Evolutionary conservation across 2,113 vertebrate species (phyloP), one percentile per base, ranked within the genome.

Genomic region (Brevimyrus niger): DNA sequence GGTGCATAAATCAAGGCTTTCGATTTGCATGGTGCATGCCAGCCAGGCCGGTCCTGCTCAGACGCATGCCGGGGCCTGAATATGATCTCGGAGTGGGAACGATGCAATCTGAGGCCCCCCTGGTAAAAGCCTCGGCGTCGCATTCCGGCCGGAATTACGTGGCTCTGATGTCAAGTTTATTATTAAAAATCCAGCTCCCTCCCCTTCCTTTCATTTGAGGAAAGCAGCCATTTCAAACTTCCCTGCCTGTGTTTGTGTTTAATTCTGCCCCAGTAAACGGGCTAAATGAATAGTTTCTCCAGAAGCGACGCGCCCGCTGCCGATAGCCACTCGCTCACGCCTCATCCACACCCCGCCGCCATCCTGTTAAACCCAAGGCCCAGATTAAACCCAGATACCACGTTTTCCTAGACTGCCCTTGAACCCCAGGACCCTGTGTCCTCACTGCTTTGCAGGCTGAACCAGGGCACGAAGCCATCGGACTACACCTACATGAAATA

Each of bases 1-100:
- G 96, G 96, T 97, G 97, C 97, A 99, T 99, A 98, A 98, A 98
- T 99, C 98, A 98, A 94, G 94, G 92, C 94, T 93, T 97, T 97
- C 96, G 96, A 98, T 99, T 97, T 99, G 98, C 98, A 98, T 99
- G 97, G 96, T 96, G 95, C 97, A 93, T 92, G 95, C 95, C 91
- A 95, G 96, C 93, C 95, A 92, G 95, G 95, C 95, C 95, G 90
- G 94, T 96, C 95, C 95, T 65, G 94, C 95, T 94, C 96, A 96
- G 96, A 97, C 95, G 97, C 98, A 97, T 97, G 97, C 96, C 96
- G 90, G 90, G 95, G 91, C 93, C 95, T 92, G 92, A 96, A 96
- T 95, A 98, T 98, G 96, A 98, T 98, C 97, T 98, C 96, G 97
- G 94, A 90, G 94, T 53, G 93, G 95, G 95, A 96, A 97, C 96